phyloP scores from a whole-genome alignment of 2,888 invertebrate genomes.

The Drosophila pseudotakahashii region DNA sequence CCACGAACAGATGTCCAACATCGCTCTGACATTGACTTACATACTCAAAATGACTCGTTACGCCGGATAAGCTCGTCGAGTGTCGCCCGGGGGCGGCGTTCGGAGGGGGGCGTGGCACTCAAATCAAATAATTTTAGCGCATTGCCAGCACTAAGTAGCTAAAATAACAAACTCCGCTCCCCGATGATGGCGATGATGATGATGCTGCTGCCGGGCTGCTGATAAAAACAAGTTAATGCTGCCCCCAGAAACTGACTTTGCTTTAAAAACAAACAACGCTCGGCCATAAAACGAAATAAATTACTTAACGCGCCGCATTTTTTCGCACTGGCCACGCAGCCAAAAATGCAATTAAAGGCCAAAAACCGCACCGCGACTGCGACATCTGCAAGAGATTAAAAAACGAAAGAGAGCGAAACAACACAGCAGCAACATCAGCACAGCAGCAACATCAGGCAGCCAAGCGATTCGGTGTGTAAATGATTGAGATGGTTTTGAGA shows the following conservation, averaged over 20 bases:
- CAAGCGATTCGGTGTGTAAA: conserved; percentile 34
- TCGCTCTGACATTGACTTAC: conserved; percentile 70
- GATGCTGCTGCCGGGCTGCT: conserved; percentile 13
- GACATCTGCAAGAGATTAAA: conserved; percentile 61
- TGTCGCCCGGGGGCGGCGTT: background rate
- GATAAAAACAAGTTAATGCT: conserved; percentile 41
- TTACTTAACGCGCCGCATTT: conserved; percentile 60
- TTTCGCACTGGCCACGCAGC: conserved; percentile 47
- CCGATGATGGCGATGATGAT: conserved; percentile 1
- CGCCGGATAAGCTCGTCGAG: conserved; percentile 17
- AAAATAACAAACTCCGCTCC: conserved; percentile 51
- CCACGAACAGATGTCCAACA: conserved; percentile 43
- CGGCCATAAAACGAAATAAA: conserved; percentile 60
- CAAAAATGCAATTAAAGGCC: conserved; percentile 62
- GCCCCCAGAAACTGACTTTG: conserved; percentile 16
- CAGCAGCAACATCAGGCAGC: conserved; percentile 16
- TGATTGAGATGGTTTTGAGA: conserved; percentile 42
- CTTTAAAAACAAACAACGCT: conserved; percentile 34
- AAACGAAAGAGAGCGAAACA: conserved; percentile 20
- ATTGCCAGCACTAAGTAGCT: conserved; percentile 45
- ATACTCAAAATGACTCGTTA: conserved; percentile 55
- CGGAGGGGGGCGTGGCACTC: conserved; percentile 32
- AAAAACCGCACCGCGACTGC: conserved; percentile 49
- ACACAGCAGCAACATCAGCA: conserved; percentile 12
- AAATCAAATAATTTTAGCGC: conserved; percentile 58